Base-by-base conservation (phyloP, 2,797 vertebrate genomes). In the Xerus rutilus region DNA sequence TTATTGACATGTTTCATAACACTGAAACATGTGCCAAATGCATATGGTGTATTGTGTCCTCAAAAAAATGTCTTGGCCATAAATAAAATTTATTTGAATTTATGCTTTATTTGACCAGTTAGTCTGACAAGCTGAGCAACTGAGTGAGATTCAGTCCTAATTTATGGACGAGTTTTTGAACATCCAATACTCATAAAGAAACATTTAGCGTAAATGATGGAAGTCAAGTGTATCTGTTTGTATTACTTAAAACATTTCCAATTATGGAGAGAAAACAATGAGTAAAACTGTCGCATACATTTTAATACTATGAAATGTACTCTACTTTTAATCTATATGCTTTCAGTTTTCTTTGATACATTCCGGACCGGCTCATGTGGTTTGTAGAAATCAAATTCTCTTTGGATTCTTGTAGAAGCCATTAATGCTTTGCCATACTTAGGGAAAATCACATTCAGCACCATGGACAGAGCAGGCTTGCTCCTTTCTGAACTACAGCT, bases 401-500 rank as follows among this genome's bases (percentile, higher is more conserved):
- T 92, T 94, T 91, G 82, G 73, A 52, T 93, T 97, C 70, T 73
- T 91, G 96, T 79, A 79, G 81, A 86, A 92, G 73, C 28, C 32
- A 96, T 95, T 93, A 97, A 97, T 96, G 96, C 94, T 54, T 96
- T 79, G 32, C 93, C 93, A 97, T 82, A 91, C 79, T 70, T 87
- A 23, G 30, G 54, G 76, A 69, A 96, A 97, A 85, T 82, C 65
- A 69, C 59, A n/a, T 93, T 96, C 95, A 95, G 47, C n/a, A 95
- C 81, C 89, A 96, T 14, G 95, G 87, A 88, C 93, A 97, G 91
- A 92, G 21, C 4, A 5, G 77, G 95, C 85, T 67, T 78, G 76
- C 96, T 94, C 95, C 87, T 97, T 95, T 97, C 94, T 93, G 94
- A 96, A 92, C 96, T 95, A 81, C 97, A 97, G 97, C 97, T 96